Percentiles rank a stretch among this genome's conserved stretches.
Evolutionary conservation across 2,797 vertebrate species (phyloP).

Genomic region (Trachops cirrhosus): DNA sequence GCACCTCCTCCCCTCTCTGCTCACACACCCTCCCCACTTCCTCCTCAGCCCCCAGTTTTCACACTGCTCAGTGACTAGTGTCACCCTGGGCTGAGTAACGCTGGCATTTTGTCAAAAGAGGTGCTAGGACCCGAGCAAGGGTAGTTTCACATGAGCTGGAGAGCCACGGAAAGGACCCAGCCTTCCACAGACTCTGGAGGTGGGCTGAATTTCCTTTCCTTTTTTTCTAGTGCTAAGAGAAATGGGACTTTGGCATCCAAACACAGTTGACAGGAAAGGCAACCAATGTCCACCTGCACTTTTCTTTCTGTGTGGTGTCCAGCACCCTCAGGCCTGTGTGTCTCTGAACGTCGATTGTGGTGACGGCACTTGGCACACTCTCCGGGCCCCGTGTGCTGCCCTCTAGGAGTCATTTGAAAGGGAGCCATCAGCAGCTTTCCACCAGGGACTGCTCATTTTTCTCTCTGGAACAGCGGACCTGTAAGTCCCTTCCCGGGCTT

Average conservation of each 20-base stretch:
- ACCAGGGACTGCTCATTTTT: not conserved
- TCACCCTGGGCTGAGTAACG: not conserved
- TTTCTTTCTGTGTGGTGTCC: rapidly evolving
- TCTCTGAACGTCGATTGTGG: rapidly evolving
- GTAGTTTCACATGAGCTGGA: rapidly evolving
- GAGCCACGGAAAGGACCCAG: not conserved
- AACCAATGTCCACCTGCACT: not conserved
- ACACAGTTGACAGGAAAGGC: not conserved
- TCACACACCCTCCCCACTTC: constrained; percentile 10
- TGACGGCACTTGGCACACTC: rapidly evolving
- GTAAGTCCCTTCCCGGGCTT: not conserved
- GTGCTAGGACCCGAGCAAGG: not conserved
- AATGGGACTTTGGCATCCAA: not conserved
- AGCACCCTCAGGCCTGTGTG: rapidly evolving
- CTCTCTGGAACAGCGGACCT: not conserved
- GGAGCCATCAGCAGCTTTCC: not conserved
- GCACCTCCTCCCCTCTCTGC: not conserved
- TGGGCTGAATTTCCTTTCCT: not conserved
- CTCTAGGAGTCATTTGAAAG: not conserved
- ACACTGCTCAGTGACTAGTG: not conserved
- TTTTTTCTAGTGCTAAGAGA: not conserved
- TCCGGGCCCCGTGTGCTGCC: not conserved
- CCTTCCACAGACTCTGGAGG: rapidly evolving
- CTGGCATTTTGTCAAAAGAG: not conserved
- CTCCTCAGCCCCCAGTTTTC: not conserved